These are phyloP conservation scores for Atrichornis clamosus DNA, from an alignment of 2,113 vertebrate genomes.

Conservation along the genomic window DNA sequence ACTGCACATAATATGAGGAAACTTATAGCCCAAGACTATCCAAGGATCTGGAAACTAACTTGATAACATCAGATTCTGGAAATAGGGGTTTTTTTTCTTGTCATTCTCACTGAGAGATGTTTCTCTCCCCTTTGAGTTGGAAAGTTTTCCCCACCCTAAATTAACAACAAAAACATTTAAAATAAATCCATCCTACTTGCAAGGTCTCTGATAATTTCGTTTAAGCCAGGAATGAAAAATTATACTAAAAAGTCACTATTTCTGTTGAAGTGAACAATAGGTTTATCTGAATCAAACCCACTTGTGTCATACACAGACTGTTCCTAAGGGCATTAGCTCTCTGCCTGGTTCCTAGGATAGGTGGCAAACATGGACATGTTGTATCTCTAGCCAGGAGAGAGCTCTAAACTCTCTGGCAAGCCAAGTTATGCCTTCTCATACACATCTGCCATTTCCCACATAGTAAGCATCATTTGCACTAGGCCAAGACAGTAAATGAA, in stretches of 20 bases:
- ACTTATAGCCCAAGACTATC: not conserved
- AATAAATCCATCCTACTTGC: not conserved
- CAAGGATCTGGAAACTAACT: not conserved
- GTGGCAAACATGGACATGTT: not conserved
- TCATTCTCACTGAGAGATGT: not conserved
- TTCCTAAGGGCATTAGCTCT: not conserved
- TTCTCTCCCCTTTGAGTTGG: not conserved
- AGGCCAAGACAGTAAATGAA: conserved; percentile 24
- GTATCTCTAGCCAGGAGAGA: not conserved
- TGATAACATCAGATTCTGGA: not conserved
- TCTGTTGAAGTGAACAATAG: not conserved
- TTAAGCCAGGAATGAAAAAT: not conserved
- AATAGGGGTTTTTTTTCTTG: not conserved
- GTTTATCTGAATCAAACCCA: not conserved
- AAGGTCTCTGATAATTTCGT: not conserved
- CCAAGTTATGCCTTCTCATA: not conserved
- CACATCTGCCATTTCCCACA: conserved; percentile 26
- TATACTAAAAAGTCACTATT: not conserved
- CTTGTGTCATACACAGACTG: not conserved
- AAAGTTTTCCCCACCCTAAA: not conserved
- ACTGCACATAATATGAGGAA: not conserved
- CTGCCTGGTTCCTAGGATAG: not conserved
- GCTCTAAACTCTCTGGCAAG: not conserved
- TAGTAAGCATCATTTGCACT: not conserved
- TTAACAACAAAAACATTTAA: not conserved